phyloP scores from a whole-genome alignment of 2,888 invertebrate species.

The Dasypogon diadema region DNA sequence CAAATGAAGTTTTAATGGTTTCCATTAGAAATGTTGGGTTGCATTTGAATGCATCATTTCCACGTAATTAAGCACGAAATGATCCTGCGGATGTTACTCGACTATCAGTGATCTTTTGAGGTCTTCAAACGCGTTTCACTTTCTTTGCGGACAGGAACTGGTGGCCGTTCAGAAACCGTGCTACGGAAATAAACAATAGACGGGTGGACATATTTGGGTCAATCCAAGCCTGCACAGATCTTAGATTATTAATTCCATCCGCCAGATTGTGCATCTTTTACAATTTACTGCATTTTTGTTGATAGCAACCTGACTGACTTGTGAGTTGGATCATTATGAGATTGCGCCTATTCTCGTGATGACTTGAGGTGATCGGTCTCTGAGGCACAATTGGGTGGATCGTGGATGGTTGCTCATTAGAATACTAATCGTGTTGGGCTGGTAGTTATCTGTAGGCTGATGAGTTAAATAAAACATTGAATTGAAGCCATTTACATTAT shows the following conservation, averaged over 20 bases:
- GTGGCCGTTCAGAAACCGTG: neutral
- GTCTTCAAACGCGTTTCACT: neutral
- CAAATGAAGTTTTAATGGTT: constrained; percentile 6
- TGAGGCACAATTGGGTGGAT: too few species aligned
- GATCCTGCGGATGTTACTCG: neutral
- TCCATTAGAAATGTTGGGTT: neutral
- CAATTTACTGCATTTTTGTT: neutral
- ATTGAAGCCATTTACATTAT: too few species aligned
- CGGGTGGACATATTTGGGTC: neutral
- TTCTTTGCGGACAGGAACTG: neutral
- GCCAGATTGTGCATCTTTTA: neutral
- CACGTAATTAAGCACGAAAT: neutral
- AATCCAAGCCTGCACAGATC: neutral
- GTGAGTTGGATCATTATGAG: too few species aligned
- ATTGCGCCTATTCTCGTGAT: too few species aligned
- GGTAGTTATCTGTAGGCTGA: too few species aligned
- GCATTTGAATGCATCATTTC: constrained; percentile 8
- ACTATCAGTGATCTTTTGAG: neutral
- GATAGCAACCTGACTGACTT: neutral
- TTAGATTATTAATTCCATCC: constrained; percentile 8
- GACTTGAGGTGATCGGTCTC: too few species aligned
- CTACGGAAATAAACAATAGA: neutral
- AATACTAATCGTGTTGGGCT: too few species aligned
- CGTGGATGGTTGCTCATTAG: too few species aligned
- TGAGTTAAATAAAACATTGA: too few species aligned